These are phyloP conservation scores for Blastomussa wellsi DNA, from an alignment of 92 coral and sea anemone species.

Conservation along the genomic window DNA sequence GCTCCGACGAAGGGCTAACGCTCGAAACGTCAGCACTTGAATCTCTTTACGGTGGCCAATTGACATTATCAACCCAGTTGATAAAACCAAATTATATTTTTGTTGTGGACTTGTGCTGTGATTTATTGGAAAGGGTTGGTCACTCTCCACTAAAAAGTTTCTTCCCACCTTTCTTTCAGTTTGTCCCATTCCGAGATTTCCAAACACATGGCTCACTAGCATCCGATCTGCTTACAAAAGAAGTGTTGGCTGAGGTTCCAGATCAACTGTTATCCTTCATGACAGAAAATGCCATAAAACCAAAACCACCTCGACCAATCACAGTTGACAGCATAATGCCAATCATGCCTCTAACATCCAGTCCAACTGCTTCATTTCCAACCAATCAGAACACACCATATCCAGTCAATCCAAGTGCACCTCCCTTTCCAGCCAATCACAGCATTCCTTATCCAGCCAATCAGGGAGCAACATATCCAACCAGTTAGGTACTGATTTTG, in stretches of 20 bases:
- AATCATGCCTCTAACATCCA: slow-evolving; percentile 44
- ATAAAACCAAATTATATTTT: too few relatives aligned
- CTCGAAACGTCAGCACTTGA: too few relatives aligned
- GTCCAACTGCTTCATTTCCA: slow-evolving; percentile 50
- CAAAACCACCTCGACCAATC: slow-evolving; percentile 65
- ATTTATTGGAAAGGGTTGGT: background rate
- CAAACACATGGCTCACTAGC: slow-evolving; percentile 69
- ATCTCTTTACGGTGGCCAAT: too few relatives aligned
- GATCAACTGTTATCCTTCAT: slow-evolving; percentile 73
- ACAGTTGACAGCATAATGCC: slow-evolving; percentile 60
- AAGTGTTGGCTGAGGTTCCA: slow-evolving; percentile 87
- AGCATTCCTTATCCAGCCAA: slow-evolving; percentile 36
- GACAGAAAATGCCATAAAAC: slow-evolving; percentile 57
- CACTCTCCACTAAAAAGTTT: background rate
- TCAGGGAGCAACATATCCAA: slow-evolving; percentile 30
- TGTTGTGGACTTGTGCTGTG: background rate
- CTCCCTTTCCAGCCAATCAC: slow-evolving; percentile 47
- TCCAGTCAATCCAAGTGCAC: slow-evolving; percentile 32
- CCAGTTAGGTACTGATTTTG: background rate
- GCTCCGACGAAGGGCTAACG: too few relatives aligned
- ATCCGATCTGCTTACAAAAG: slow-evolving; percentile 77
- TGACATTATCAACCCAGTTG: too few relatives aligned
- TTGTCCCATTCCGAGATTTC: slow-evolving; percentile 98
- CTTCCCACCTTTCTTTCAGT: slow-evolving; percentile 62
- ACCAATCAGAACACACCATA: slow-evolving; percentile 40